Base-by-base conservation (phyloP, 1,140 invertebrate species). In the Pogonomyrmex californicus region DNA sequence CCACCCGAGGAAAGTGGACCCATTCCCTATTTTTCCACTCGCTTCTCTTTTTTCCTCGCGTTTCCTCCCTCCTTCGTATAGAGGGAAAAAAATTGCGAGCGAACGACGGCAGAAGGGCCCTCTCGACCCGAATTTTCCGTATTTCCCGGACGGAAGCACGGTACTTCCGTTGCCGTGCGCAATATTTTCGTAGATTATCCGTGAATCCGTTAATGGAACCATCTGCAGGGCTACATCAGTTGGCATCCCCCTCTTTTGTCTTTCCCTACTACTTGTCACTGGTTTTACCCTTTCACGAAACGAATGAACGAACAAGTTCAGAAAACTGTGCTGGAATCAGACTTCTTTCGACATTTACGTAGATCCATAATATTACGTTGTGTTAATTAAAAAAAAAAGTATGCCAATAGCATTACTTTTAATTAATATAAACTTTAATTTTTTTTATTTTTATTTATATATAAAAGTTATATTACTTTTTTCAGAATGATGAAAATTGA, bases 51-150 rank as follows among this genome's bases (percentile, higher is more conserved):
- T 86, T 89, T 86, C 30, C 83, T 58, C 82, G 51, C 85, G 47
- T 90, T 79, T 76, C 58, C 86, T 87, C 85, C 38, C 77, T n/a
- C 44, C 36, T 4, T 44, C 47, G 51, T 66, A 88, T 62, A 62
- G 78, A 86, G 87, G 58, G 58, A 87, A 88, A 88, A 88, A 91
- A 91, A 88, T 91, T 90, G 83, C 89, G 56, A 82, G 38, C 73
- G 86, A 88, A 88, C 87, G 90, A 91, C 78, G 83, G 66, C 66
- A 87, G 73, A 49, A 91, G 87, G 81, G 79, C 86, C 86, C 89
- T 81, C 90, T 91, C 90, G 90, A 91, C 90, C 90, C 85, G 85
- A 91, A 91, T 91, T 91, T 90, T 88, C 56, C 51, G 86, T 87
- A 90, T 90, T 90, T 90, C 85, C 90, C 71, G 75, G 75, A 47